Base-by-base conservation (phyloP, 1,140 invertebrate genomes). In the Himalopsyche phryganea region DNA sequence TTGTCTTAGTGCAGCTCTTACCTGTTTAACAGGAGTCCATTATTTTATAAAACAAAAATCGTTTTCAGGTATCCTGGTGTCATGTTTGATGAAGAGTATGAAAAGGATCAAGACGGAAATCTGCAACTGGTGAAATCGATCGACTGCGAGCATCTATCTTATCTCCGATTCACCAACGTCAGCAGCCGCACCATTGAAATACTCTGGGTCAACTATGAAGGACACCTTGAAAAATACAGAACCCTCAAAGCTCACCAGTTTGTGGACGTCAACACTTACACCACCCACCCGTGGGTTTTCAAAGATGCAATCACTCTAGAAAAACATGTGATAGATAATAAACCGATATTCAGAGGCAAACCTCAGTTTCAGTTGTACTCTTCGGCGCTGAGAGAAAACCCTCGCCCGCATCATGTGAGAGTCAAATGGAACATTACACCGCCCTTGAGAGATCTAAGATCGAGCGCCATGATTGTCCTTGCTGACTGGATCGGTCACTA, bases 241-340 rank as follows among this genome's bases (percentile, higher is more conserved):
- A 36, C 14, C 6, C 17, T 64, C 2, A n/a, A 40, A 7, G 52
- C 52, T 1, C 17, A 15, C 2, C 57, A 60, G 20, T 64, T 56
- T 23, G 23, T 60, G 10, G 61, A 64, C 14, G 79, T 87, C 2
- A 84, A 87, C 63, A 90, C 88, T 0, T 90, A 79, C 69, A 84
- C 80, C 14, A 81, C 80, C 1, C 88, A 90, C 75, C 84, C 85
- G 6, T 90, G 87, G 87, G 80, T 89, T 20, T 88, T 87, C 63
- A 67, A 82, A 23, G 84, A 89, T 67, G 66, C 76, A 28, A 66
- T 80, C 17, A 85, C 84, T 0, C 80, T 80, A 36, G 85, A 87
- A 57, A 65, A 71, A 14, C 69, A 80, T 67, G 68, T 71, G 54
- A 69, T 79, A 7, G 65, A 73, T 0, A 69, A 71, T 6, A 64